Conservation (phyloP, 2,888 invertebrate species). For the Agriopis marginaria region DNA sequence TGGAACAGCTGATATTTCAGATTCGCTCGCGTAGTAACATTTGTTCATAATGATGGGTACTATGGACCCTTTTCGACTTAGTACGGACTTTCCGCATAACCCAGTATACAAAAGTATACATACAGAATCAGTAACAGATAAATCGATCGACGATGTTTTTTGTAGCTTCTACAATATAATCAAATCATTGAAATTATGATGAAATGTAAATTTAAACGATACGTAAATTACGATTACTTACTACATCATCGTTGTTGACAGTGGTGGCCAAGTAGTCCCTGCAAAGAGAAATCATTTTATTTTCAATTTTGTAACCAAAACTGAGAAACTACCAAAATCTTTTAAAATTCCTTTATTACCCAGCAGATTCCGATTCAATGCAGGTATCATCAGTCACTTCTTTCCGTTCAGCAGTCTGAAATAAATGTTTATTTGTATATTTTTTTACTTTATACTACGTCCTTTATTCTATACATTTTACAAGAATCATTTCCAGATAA, state of each 20-base stretch:
- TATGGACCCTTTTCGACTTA: too few species aligned
- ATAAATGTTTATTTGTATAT: neutral
- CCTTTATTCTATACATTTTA: neutral
- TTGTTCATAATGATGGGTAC: too few species aligned
- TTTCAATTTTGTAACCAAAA: neutral
- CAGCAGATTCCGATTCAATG: constrained; percentile 75
- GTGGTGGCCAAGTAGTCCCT: constrained; percentile 74
- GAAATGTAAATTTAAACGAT: too few species aligned
- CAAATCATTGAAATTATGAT: neutral
- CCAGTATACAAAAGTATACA: too few species aligned
- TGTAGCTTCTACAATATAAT: too few species aligned
- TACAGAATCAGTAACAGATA: too few species aligned
- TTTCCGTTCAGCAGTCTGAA: constrained; percentile 55
- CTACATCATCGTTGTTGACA: constrained; percentile 72
- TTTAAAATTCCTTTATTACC: constrained; percentile 57
- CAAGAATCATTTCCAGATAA: too few species aligned
- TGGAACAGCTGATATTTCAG: neutral
- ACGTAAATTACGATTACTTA: constrained; percentile 47
- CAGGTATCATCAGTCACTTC: constrained; percentile 69
- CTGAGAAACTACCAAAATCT: neutral
- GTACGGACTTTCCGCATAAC: too few species aligned
- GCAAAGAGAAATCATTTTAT: constrained; percentile 47
- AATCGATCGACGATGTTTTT: too few species aligned
- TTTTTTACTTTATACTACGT: neutral
- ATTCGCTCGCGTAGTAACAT: too few species aligned